Conservation (phyloP, 2,888 invertebrate species). For the Catocala nupta region DNA sequence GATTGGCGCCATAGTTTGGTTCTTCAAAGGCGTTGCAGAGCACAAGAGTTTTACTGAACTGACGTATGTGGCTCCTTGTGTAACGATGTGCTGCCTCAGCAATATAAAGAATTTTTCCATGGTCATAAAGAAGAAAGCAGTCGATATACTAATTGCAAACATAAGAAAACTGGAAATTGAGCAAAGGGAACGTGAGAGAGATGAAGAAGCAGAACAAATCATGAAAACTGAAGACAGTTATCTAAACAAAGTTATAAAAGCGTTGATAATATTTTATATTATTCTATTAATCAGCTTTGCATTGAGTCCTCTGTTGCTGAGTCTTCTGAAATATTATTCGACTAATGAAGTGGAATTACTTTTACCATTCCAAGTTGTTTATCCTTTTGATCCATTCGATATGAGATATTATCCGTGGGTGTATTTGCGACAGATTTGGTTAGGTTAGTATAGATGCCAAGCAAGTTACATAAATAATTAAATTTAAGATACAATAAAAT, state of each 20-base stretch:
- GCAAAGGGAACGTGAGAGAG: slow-evolving; percentile 23
- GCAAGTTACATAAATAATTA: neutral
- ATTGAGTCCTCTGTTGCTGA: slow-evolving; percentile 58
- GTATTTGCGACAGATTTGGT: slow-evolving; percentile 68
- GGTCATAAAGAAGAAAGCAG: slow-evolving; percentile 45
- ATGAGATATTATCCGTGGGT: slow-evolving; percentile 66
- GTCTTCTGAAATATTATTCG: slow-evolving; percentile 57
- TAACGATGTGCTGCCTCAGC: slow-evolving; percentile 50
- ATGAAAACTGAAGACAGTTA: slow-evolving; percentile 55
- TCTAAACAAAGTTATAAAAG: slow-evolving; percentile 57
- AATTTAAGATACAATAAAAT: no score
- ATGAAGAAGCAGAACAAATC: slow-evolving; percentile 48
- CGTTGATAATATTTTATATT: slow-evolving; percentile 55
- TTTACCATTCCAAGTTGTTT: slow-evolving; percentile 66
- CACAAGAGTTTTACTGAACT: slow-evolving; percentile 59
- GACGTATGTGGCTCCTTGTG: slow-evolving; percentile 63
- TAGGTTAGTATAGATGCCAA: slow-evolving; percentile 57
- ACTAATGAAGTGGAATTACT: slow-evolving; percentile 57
- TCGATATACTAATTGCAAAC: slow-evolving; percentile 51
- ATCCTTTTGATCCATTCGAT: slow-evolving; percentile 69
- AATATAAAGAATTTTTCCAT: slow-evolving; percentile 53
- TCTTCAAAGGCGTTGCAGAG: slow-evolving; percentile 51
- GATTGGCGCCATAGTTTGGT: slow-evolving; percentile 56
- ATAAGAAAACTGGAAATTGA: slow-evolving; percentile 55
- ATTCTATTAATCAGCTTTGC: slow-evolving; percentile 55